Base-by-base conservation (phyloP, 2,888 invertebrate genomes). In the Anthophora plumipes region DNA sequence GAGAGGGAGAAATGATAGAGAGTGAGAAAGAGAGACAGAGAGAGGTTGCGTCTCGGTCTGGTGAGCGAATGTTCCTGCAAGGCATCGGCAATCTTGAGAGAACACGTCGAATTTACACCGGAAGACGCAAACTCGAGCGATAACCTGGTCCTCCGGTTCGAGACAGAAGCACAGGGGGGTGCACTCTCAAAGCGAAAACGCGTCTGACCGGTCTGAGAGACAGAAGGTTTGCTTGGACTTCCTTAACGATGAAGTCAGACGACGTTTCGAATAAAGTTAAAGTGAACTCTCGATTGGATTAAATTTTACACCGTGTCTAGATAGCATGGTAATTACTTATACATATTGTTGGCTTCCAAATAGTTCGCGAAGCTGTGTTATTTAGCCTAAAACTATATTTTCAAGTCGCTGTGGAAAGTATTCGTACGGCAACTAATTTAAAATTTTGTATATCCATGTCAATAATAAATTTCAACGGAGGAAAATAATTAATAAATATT, bases 71-170 rank as follows among this genome's bases (percentile, higher is more conserved):
- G 57, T 41, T 43, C 22, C 31, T 55, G 57, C 70, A 48, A 77
- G 61, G 22, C 57, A 78, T 66, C 73, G 82, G 54, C 57, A 70
- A 69, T 77, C 72, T 77, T 57, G 61, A 43, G 68, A 37, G 59
- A 71, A 48, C 61, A 68, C 76, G 68, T 72, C 74, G 83, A 83
- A 81, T 83, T 83, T 77, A 74, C 74, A 66, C 50, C 72, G 61
- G 14, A n/a, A 52, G 50, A 79, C 68, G 57, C 55, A 43, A 67
- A 68, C 70, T 71, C 57, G 22, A 20, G 31, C 61, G 31, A 74
- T 68, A 81, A 76, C 41, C 63, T 25, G 43, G 20, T 31, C 43
- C 57, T 68, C 37, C 25, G 22, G 12, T 14, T 22, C 41, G 57
- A 43, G 48, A 63, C 74, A 39, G 68, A 57, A 17, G 52, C 79